phyloP scores from a whole-genome alignment of 1,140 invertebrate species.

The Thaumetopoea pityocampa region DNA sequence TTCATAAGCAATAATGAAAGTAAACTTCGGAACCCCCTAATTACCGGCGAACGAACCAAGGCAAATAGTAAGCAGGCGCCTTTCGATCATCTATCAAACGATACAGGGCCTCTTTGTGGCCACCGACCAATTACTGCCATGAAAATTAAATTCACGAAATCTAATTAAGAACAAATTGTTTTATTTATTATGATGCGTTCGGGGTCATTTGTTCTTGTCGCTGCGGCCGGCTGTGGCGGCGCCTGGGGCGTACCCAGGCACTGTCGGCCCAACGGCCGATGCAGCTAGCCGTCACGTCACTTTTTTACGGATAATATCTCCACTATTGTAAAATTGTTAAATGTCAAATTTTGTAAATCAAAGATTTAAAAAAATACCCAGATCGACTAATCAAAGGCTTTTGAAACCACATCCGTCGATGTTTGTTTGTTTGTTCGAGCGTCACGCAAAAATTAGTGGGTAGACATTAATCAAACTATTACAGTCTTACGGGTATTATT shows the following conservation, averaged over 20 bases:
- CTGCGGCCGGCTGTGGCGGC: constrained; percentile 20
- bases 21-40: constrained; percentile 70
- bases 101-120: constrained; percentile 69
- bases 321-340: too few species aligned
- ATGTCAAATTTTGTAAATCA: too few species aligned
- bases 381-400: too few species aligned
- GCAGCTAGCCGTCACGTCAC: too few species aligned
- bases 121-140: constrained; percentile 74
- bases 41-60: constrained; percentile 57
- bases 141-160: constrained; percentile 77
- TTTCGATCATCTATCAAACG: constrained; percentile 72
- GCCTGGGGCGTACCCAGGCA: constrained; percentile 33
- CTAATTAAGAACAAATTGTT: constrained; percentile 76
- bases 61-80: constrained; percentile 68
- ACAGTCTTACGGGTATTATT: too few species aligned
- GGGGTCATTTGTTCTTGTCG: constrained; percentile 71
- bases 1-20: constrained; percentile 67
- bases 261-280: too few species aligned
- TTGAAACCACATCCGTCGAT: too few species aligned
- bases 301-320: too few species aligned
- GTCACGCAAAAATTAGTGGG: too few species aligned
- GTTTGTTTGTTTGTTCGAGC: too few species aligned
- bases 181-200: constrained; percentile 75
- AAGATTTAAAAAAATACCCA: too few species aligned
- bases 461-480: too few species aligned